These are phyloP conservation scores for Parnassius apollo DNA, from an alignment of 2,888 invertebrate genomes.

Conservation along the genomic window DNA sequence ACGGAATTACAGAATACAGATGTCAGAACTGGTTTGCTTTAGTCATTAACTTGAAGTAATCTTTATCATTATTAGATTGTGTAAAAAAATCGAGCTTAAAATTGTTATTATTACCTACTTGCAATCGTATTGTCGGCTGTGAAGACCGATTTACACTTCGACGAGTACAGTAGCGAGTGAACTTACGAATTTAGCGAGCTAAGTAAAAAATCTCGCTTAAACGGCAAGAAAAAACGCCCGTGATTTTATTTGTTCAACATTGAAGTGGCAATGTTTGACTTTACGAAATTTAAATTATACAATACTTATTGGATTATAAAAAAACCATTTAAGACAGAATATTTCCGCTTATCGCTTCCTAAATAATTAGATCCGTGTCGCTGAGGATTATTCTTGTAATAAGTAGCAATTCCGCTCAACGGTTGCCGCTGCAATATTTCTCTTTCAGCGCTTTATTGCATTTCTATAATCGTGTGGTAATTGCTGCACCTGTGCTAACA, in stretches of 20 bases:
- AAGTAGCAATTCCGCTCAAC: conserved; percentile 15
- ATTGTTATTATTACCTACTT: conserved; percentile 7
- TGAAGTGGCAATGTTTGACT: too few species aligned
- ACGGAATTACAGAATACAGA: not conserved
- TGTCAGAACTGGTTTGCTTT: not conserved
- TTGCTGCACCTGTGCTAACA: conserved; percentile 27
- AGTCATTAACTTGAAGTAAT: not conserved
- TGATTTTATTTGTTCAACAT: not conserved
- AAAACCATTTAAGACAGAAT: not conserved
- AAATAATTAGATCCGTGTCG: conserved; percentile 3
- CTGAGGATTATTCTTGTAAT: conserved; percentile 16
- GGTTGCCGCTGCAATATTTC: conserved; percentile 34
- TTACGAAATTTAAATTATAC: too few species aligned
- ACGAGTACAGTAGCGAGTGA: too few species aligned
- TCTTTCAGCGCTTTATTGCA: conserved; percentile 40
- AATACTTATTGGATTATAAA: too few species aligned
- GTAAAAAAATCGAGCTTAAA: conserved; percentile 11
- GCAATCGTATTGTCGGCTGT: not conserved
- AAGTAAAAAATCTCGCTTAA: too few species aligned
- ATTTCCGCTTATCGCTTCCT: not conserved
- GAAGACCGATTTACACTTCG: too few species aligned
- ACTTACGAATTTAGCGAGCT: too few species aligned
- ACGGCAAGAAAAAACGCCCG: too few species aligned
- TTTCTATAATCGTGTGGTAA: conserved; percentile 43
- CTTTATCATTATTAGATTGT: conserved; percentile 1